Base-by-base conservation (phyloP, 1,140 invertebrate genomes). In the Bombus superbus region DNA sequence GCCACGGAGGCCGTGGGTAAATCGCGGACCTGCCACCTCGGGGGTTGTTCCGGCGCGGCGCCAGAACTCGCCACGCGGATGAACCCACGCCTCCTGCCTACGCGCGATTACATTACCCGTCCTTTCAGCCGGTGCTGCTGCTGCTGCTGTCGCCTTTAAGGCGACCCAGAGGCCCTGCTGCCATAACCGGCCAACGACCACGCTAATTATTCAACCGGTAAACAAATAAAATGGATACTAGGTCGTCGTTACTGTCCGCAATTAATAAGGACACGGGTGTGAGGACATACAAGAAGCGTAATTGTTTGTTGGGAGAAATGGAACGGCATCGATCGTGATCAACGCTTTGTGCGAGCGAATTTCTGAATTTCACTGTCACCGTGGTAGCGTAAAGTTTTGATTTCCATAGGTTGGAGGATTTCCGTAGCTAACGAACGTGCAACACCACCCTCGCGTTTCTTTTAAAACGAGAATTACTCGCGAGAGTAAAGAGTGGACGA, bases 21-120 rank as follows among this genome's bases (percentile, higher is more conserved):
- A 91, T 90, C 85, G 87, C 77, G 44, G 28, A 69, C 81, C 81
- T 81, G 81, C 86, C 89, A 84, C 87, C 91, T 83, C 80, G 82
- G 82, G 91, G 92, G 91, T 90, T 92, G 90, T 85, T 79, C 77
- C 81, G 88, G 84, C 89, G 82, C 85, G 73, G 22, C 69, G 25
- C 66, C 68, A 78, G 87, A 53, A 53, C 47, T 53, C 47, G 85
- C 86, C 86, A 22, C 47, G n/a, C n/a, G 66, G 32, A 25, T 22
- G 22, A 71, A 77, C 88, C 88, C 75, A 90, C 88, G 88, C 86
- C 86, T 80, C 44, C 89, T 83, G 62, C 89, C 86, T 83, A 90
- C 89, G 85, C 88, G 57, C 64, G 68, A 85, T 81, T 72, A 85
- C 88, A 81, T 87, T 89, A 84, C 64, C 77, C 76, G 74, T 81